These are phyloP conservation scores for Lepilemur septentrionalis DNA, from an alignment of 2,797 vertebrate genomes.

Conservation along the genomic window DNA sequence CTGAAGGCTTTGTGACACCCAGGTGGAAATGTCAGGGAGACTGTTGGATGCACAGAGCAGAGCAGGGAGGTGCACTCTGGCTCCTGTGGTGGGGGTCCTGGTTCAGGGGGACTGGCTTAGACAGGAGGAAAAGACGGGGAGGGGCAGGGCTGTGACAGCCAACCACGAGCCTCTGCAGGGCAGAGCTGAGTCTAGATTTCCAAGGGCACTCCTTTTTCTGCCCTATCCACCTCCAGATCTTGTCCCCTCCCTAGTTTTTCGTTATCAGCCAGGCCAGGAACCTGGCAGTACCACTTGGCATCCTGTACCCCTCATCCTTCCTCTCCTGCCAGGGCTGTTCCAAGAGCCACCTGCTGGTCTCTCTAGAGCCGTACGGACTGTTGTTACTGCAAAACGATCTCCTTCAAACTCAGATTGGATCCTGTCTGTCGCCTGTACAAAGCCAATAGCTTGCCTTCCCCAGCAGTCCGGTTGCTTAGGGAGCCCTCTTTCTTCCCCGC, in stretches of 20 bases:
- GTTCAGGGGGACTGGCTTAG: not conserved
- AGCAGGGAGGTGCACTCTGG: not conserved
- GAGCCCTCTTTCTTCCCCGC: too few species aligned
- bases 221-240: not conserved
- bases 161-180: not conserved
- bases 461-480: not conserved
- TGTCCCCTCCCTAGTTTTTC: not conserved
- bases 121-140: not conserved
- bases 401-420: not conserved
- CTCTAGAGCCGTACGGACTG: not conserved
- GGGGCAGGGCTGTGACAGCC: not conserved
- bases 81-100: not conserved
- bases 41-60: not conserved
- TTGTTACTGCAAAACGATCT: not conserved
- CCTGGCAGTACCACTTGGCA: not conserved
- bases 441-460: not conserved
- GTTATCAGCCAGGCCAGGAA: not conserved
- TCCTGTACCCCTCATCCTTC: not conserved
- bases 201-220: not conserved
- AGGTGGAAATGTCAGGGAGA: not conserved
- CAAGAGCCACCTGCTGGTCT: not conserved
- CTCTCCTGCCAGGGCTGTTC: not conserved
- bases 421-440: not conserved
- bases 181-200: not conserved
- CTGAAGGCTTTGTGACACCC: not conserved